phyloP scores from a whole-genome alignment of 2,888 invertebrate genomes.

The Tenthredo mesomela region DNA sequence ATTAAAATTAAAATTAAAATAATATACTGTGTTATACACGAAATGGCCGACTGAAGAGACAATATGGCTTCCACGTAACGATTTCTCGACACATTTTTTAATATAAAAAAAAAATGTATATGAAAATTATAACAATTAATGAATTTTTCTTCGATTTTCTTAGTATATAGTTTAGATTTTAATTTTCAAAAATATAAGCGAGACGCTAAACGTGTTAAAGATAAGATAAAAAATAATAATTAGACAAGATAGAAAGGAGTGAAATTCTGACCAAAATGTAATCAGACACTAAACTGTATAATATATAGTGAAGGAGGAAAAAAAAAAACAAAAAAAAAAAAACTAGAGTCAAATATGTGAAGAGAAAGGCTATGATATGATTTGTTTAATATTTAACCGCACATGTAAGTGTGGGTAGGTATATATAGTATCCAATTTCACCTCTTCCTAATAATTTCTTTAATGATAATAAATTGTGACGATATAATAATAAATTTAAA shows the following conservation, averaged over 20 bases:
- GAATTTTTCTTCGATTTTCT: too few species aligned
- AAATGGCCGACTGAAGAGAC: not conserved
- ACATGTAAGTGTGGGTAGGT: not conserved
- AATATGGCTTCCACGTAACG: not conserved
- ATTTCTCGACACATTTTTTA: not conserved
- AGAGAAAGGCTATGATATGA: not conserved
- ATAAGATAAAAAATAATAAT: not conserved
- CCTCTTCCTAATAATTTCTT: not conserved
- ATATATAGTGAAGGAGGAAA: not conserved
- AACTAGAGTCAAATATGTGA: not conserved
- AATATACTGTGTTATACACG: not conserved
- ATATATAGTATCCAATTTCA: not conserved
- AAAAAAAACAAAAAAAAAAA: not conserved
- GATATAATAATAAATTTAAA: not conserved
- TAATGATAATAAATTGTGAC: not conserved
- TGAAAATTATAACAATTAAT: not conserved
- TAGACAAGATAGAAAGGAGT: not conserved
- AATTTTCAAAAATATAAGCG: not conserved
- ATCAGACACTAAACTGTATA: not conserved
- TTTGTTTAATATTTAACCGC: not conserved
- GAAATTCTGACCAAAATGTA: not conserved
- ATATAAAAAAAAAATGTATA: too few species aligned
- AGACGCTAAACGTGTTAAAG: not conserved
- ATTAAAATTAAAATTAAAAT: not conserved
- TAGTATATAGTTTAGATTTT: not conserved